Evolutionary conservation across 37 sponge, comb jelly and placozoan species (phyloP), one percentile per base, ranked within the genome.

Genomic region (Halichondria panicea): DNA sequence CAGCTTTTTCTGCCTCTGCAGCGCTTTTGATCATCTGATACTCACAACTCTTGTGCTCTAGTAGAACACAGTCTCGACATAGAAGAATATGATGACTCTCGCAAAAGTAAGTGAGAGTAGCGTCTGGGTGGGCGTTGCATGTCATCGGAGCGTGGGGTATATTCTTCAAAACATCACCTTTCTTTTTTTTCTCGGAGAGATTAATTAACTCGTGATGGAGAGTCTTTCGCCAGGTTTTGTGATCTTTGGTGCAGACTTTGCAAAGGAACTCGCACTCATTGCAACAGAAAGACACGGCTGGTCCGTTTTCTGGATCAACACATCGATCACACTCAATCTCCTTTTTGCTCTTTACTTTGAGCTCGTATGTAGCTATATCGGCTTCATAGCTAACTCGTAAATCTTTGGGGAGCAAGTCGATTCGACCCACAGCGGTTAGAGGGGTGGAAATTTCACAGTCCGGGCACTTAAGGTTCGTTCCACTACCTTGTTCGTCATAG

Each of bases 251-350:
- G 35, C 84, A 84, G 7, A 67, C 30, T 22, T 68, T 43, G 52
- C 84, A 84, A 8, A 84, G 76, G 43, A 84, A 84, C 28, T 67
- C 60, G 32, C 70, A 76, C 54, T 77, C 75, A 4, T 68, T 54
- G 46, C 42, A 54, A 43, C 84, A 84, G 77, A 84, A 84, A 1
- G 30, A 30, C n/a, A 84, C 62, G 0, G 76, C 77, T 15, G 70
- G 33, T 13, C 77, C 69, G 21, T 67, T 46, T 33, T 32, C 60
- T n/a, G 61, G 19, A 30, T 39, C 44, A 8, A 75, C 56, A 34
- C 70, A 75, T 11, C 33, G 68, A 41, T 80, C 70, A n/a, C 80
- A 80, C 24, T n/a, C n/a, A n/a, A n/a, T n/a, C n/a, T n/a, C n/a
- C n/a, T n/a, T n/a, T n/a, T n/a, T n/a, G n/a, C n/a, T n/a, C n/a